A percentile compares a stretch with the other conserved stretches of the same genome.
These are phyloP conservation scores for Hoplostethus atlanticus DNA, from an alignment of 2,797 vertebrate genomes.

Conservation along the genomic window DNA sequence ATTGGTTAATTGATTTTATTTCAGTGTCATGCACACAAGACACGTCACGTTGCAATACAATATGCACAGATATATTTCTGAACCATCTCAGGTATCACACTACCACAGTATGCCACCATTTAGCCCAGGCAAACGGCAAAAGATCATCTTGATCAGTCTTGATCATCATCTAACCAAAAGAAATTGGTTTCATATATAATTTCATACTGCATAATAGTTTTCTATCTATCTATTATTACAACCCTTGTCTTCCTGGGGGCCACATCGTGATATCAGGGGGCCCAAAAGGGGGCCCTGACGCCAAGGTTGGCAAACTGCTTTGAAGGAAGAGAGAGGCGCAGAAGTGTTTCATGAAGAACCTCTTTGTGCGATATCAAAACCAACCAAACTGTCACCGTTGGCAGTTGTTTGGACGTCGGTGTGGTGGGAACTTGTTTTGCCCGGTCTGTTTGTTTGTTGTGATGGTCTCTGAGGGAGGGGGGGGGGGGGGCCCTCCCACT, in stretches of 20 bases:
- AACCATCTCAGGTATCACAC: too few species aligned
- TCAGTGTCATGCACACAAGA: too few species aligned
- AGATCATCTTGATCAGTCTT: too few species aligned
- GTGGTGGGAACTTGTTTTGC: slow-evolving; percentile 79
- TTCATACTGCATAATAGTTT: too few species aligned
- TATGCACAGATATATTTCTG: too few species aligned
- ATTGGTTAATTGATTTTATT: too few species aligned
- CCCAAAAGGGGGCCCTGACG: slow-evolving; percentile 22
- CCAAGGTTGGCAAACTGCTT: slow-evolving; percentile 43
- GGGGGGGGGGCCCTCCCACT: slow-evolving; percentile 65
- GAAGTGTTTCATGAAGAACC: slow-evolving; percentile 64
- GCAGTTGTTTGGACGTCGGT: slow-evolving; percentile 71
- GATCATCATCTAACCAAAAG: too few species aligned
- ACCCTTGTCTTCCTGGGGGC: slow-evolving; percentile 12
- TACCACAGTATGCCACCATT: too few species aligned
- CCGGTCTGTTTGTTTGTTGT: slow-evolving; percentile 78
- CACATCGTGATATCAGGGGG: background rate
- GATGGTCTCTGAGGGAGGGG: slow-evolving; percentile 62
- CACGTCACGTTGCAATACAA: too few species aligned
- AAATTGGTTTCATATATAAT: background rate
- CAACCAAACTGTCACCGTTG: slow-evolving; percentile 73
- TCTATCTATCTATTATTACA: too few species aligned
- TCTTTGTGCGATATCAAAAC: slow-evolving; percentile 75
- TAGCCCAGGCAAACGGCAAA: too few species aligned
- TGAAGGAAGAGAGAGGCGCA: slow-evolving; percentile 52